Evolutionary conservation across 2,113 vertebrate genomes (phyloP), one percentile per base, ranked within the genome.

Genomic region (Cairina moschata): DNA sequence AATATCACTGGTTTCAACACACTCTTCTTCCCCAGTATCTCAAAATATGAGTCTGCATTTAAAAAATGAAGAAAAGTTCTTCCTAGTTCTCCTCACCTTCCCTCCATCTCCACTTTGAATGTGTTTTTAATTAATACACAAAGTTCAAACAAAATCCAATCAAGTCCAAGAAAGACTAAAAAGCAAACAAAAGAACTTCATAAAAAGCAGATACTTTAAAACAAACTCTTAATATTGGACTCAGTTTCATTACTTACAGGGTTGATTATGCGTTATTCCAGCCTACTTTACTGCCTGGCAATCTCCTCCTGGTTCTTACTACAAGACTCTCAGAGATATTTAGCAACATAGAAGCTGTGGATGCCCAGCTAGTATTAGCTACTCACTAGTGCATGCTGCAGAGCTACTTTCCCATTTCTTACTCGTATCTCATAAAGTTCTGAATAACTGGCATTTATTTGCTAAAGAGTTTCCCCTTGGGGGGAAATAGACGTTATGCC

Each of bases 291-390:
- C 3, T 20, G 26, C 38, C 54, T 8, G 32, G 20, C 32, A 46
- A 20, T 15, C 42, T 28, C 38, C 14, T 50, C 60, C 14, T 5
- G 18, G 8, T 21, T 38, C 3, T 0, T 18, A 31, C n/a, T 18
- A 4, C 1, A 23, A 3, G 16, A 9, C 56, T 60, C 65, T 34
- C 23, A 34, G 26, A 1, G 4, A n/a, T 2, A 4, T 18, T 62
- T 26, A 1, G 9, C 40, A 44, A 17, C 0, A 4, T 0, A 20
- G 6, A 58, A 68, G 17, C 9, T 55, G 6, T 17, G 17, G 7
- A 50, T 26, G 58, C 65, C 46, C 58, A 72, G 40, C 16, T 48
- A 68, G 15, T 4, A 44, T 9, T 6, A 50, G 32, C 31, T 31
- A 28, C 31, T 38, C 25, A 15, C 9, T 3, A 54, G 12, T 15